Evolutionary conservation across 37 sponge, comb jelly and placozoan genomes (phyloP).

Genomic region (Ianthella basta): DNA sequence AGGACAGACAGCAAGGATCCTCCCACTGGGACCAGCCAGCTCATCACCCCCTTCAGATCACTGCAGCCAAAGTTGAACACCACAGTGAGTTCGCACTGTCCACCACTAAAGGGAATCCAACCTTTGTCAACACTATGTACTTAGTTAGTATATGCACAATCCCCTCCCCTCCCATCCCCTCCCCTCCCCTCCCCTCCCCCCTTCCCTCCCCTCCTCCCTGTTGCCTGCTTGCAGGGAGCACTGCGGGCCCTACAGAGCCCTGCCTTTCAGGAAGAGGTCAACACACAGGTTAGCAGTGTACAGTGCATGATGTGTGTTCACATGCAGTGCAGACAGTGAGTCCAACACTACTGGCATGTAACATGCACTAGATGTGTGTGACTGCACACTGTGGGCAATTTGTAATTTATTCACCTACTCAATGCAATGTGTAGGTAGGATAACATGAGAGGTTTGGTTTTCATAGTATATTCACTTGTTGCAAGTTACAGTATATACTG

Average conservation of each 20-base stretch:
- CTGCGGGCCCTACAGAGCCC: neutral
- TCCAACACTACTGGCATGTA: too few relatives aligned
- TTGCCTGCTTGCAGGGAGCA: neutral
- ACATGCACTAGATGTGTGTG: too few relatives aligned
- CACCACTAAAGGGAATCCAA: neutral
- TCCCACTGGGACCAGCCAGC: neutral
- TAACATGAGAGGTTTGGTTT: too few relatives aligned
- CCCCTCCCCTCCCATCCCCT: neutral
- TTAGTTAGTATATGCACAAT: neutral
- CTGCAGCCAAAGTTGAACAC: constrained; percentile 6
- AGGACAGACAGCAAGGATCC: too few relatives aligned
- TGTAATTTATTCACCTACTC: too few relatives aligned
- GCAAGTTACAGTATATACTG: too few relatives aligned
- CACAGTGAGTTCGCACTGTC: neutral
- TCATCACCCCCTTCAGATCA: constrained; percentile 11
- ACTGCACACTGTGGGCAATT: too few relatives aligned
- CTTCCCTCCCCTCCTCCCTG: neutral
- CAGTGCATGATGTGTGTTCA: neutral
- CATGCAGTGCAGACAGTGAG: too few relatives aligned
- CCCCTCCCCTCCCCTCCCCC: neutral
- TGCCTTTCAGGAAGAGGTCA: neutral
- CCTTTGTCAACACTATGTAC: too few relatives aligned
- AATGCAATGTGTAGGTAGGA: too few relatives aligned
- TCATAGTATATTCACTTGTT: too few relatives aligned
- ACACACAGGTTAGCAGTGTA: neutral